Conservation (phyloP, 2,888 invertebrate genomes). For the Pammene aurita region DNA sequence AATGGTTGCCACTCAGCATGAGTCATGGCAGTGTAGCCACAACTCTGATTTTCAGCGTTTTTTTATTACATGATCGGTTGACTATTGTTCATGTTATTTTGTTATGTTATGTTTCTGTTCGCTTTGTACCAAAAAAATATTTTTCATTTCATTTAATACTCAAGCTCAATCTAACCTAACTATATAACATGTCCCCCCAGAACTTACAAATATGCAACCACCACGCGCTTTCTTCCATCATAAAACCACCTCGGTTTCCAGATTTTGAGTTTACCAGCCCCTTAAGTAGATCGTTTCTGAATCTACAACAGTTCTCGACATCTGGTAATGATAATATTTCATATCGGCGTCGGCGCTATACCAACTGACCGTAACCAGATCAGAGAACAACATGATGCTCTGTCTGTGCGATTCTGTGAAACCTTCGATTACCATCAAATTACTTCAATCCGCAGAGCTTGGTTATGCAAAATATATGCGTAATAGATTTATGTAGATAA, state of each 20-base stretch:
- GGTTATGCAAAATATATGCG: constrained; percentile 8
- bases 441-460: constrained; percentile 52
- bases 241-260: neutral
- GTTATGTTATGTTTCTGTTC: too few species aligned
- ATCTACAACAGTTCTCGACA: constrained; percentile 53
- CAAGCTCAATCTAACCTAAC: too few species aligned
- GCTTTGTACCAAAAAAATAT: too few species aligned
- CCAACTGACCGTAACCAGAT: constrained; percentile 65
- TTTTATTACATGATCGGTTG: too few species aligned
- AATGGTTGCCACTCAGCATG: too few species aligned
- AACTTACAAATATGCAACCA: too few species aligned
- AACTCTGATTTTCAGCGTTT: too few species aligned
- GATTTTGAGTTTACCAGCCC: neutral
- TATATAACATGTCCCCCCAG: too few species aligned
- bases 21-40: too few species aligned
- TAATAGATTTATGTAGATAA: neutral
- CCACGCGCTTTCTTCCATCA: too few species aligned
- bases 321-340: constrained; percentile 78
- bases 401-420: constrained; percentile 80
- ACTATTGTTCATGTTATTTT: too few species aligned
- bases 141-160: too few species aligned
- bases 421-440: constrained; percentile 65
- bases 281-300: constrained; percentile 7
- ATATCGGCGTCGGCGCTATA: constrained; percentile 61
- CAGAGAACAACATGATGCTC: constrained; percentile 67